These are phyloP conservation scores for Ginglymostoma cirratum DNA, from an alignment of 2,113 vertebrate genomes.

Conservation along the genomic window DNA sequence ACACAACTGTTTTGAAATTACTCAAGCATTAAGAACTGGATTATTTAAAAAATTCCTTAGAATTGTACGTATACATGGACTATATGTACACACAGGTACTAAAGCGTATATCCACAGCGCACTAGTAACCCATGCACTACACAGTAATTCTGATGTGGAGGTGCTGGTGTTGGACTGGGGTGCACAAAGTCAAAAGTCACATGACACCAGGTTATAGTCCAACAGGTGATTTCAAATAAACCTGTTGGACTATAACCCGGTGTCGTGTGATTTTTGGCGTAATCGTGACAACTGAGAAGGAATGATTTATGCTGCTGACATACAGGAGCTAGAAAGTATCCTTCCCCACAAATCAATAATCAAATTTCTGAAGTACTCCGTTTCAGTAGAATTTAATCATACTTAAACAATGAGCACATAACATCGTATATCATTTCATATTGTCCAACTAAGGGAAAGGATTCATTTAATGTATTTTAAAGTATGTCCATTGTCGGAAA, in stretches of 20 bases:
- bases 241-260: too few relatives aligned
- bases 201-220: too few relatives aligned
- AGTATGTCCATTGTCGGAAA: neutral
- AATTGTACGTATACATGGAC: neutral
- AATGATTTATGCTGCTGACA: neutral
- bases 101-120: neutral
- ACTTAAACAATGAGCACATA: neutral
- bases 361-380: constrained; percentile 3
- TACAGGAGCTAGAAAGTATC: neutral
- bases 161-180: too few relatives aligned
- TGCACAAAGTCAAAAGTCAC: too few relatives aligned
- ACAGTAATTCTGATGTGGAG: neutral
- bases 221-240: too few relatives aligned
- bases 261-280: too few relatives aligned
- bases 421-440: neutral
- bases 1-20: neutral
- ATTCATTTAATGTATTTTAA: neutral
- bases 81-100: neutral
- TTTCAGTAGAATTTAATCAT: neutral
- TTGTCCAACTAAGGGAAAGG: neutral
- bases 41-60: neutral
- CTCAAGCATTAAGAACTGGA: neutral
- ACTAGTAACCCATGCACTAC: neutral
- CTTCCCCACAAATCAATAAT: neutral
- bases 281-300: too few relatives aligned